Evolutionary conservation across 2,888 invertebrate genomes (phyloP).

Genomic region (Maniola hyperantus): DNA sequence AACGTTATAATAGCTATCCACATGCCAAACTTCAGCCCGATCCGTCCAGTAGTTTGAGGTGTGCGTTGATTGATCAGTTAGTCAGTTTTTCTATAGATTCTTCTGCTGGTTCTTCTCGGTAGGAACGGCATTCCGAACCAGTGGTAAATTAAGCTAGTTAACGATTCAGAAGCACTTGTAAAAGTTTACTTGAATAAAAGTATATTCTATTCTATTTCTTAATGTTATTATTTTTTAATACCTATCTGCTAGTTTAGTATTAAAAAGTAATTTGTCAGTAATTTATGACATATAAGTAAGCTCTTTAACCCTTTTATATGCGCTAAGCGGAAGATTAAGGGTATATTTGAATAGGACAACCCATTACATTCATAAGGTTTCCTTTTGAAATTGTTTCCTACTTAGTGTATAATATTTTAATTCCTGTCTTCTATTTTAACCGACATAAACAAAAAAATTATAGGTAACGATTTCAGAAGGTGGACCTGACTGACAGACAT

Average conservation of each 20-base stretch:
- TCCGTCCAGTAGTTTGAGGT: neutral
- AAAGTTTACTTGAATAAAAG: no score
- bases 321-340: neutral
- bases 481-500: no score
- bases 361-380: neutral
- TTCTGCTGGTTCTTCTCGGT: no score
- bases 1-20: no score
- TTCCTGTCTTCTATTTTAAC: neutral
- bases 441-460: no score
- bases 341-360: neutral
- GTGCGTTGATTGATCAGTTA: neutral
- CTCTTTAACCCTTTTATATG: neutral
- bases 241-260: neutral
- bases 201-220: no score
- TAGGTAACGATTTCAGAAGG: no score
- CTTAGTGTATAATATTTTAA: neutral
- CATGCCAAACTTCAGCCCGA: no score
- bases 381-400: neutral
- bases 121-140: no score
- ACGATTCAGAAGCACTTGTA: no score
- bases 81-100: neutral
- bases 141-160: no score
- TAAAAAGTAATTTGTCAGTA: no score
- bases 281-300: neutral
- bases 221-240: neutral